A percentile compares a stretch with the other conserved stretches of the same genome.
Conservation (phyloP, 2,888 invertebrate species). For the Reticulitermes lucifugus region DNA sequence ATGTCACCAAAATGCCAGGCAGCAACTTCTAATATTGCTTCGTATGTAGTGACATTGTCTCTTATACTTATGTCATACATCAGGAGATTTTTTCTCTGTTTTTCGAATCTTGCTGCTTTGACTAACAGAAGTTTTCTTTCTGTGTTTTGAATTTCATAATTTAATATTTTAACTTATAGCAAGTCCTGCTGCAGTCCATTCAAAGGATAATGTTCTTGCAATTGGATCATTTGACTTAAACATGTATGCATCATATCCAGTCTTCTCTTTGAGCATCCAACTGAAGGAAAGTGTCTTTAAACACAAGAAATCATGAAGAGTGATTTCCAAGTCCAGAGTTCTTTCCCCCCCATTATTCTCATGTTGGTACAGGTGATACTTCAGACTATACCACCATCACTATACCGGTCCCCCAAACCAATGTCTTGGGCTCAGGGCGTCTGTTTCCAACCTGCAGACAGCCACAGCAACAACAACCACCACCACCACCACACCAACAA, state of each 20-base stretch:
- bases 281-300: neutral
- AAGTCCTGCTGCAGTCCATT: no score
- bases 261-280: neutral
- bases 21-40: no score
- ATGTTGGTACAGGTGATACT: conserved; percentile 39
- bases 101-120: no score
- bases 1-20: no score
- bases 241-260: neutral
- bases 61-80: no score
- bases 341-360: conserved; percentile 36
- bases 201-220: no score
- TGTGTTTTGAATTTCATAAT: neutral
- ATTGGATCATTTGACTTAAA: neutral
- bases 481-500: conserved; percentile 50
- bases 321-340: neutral
- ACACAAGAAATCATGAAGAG: neutral
- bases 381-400: conserved; percentile 42
- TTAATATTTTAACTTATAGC: neutral
- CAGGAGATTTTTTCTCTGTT: no score
- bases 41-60: no score
- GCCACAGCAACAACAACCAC: conserved; percentile 49
- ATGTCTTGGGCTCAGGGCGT: conserved; percentile 72
- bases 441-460: conserved; percentile 67
- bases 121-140: neutral
- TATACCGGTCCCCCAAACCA: conserved; percentile 41